Conservation (phyloP, 2,797 vertebrate species). For the Pipistrellus pygmaeus region DNA sequence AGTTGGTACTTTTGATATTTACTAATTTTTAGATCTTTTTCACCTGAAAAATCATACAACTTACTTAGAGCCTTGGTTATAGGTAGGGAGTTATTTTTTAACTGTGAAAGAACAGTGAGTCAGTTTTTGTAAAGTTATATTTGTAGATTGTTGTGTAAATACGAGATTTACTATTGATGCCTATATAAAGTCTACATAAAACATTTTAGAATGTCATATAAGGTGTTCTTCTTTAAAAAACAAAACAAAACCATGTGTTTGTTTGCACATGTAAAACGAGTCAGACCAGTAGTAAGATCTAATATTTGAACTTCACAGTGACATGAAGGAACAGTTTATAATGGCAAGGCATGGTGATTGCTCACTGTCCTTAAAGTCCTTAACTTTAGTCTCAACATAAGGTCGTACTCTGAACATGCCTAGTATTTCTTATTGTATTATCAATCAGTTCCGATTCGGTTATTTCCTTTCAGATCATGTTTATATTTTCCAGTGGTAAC, state of each 20-base stretch:
- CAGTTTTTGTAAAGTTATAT: conserved; percentile 37
- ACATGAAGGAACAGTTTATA: not conserved
- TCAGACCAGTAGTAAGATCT: not conserved
- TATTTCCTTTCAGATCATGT: not conserved
- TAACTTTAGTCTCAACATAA: not conserved
- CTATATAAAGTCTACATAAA: conserved; percentile 4
- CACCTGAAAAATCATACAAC: not conserved
- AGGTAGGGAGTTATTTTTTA: conserved; percentile 29
- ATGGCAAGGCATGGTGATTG: not conserved
- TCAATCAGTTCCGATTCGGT: not conserved
- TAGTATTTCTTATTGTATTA: not conserved
- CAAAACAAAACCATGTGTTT: not conserved
- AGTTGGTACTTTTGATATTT: not conserved
- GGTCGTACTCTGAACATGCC: not conserved
- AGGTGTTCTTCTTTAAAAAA: conserved; percentile 36
- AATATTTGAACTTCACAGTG: not conserved
- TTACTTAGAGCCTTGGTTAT: conserved; percentile 3
- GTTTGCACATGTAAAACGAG: not conserved
- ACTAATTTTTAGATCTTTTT: conserved; percentile 20
- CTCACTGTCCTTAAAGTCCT: not conserved
- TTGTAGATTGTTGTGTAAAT: not conserved
- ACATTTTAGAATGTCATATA: conserved; percentile 7
- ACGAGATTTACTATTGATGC: conserved; percentile 50
- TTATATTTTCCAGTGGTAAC: conserved; percentile 30
- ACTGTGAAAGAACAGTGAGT: conserved; percentile 38